Evolutionary conservation across 2,113 vertebrate genomes (phyloP), one percentile per base, ranked within the genome.

Genomic region (Ochotona curzoniae): DNA sequence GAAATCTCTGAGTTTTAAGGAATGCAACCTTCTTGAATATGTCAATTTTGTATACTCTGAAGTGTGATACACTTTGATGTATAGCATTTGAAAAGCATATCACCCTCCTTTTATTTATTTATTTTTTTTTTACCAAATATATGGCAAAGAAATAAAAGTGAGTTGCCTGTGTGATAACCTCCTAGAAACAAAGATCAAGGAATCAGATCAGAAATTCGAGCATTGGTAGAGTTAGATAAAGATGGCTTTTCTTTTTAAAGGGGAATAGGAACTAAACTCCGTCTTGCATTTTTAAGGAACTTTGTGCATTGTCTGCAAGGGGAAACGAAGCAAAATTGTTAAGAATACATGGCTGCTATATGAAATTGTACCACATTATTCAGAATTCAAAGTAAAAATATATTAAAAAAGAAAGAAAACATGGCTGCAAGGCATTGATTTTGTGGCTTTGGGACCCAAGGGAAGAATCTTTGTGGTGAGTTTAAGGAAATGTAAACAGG

Each of bases 401-500:
- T 44, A 44, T 44, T 44, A 44, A 44, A 44, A 44, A 6, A 44
- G 6, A 6, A 44, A 44, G 38, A 44, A 44, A 4, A 44, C 38
- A 44, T 90, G 88, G 93, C 95, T 97, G 95, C 96, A 95, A 92
- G 83, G 96, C 96, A 93, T 96, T 97, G 96, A 97, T 97, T 96
- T 96, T 95, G 84, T 92, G 87, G 95, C 91, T 95, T 96, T 30
- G 47, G 61, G 91, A 91, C 89, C 66, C 47, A 95, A 81, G 66
- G 51, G 75, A 60, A 82, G 87, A 91, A 94, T 93, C 89, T 96
- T 93, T 95, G 95, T 94, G 96, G 96, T 94, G 63, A 96, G 63
- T 97, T 96, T 96, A 93, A 96, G 96, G 95, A 97, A 97, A 96
- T 85, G 79, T 79, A 96, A 97, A 96, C 61, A 95, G 96, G 95